A percentile compares a stretch with the other conserved stretches of the same genome.
Evolutionary conservation across 2,888 invertebrate genomes (phyloP).

Genomic region (Agrilus mali): DNA sequence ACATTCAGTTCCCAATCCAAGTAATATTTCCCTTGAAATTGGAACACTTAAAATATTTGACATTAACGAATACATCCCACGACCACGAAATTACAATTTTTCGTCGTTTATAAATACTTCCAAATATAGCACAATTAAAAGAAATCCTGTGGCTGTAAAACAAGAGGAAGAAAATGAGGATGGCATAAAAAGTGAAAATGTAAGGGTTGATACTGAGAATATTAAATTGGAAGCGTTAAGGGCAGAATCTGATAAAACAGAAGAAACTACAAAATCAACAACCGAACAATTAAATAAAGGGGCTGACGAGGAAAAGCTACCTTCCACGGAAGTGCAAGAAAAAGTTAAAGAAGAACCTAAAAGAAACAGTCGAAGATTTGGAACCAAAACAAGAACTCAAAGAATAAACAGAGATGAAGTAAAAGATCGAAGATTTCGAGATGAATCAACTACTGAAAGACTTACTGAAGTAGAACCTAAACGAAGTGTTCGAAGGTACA

Average conservation of each 20-base stretch:
- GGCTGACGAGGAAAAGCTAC: too few relatives aligned
- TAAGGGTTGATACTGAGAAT: neutral
- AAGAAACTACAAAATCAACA: neutral
- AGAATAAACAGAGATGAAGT: too few relatives aligned
- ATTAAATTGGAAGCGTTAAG: neutral
- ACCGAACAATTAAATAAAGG: too few relatives aligned
- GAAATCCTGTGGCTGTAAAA: constrained; percentile 12
- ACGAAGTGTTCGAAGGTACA: too few relatives aligned
- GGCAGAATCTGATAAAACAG: neutral
- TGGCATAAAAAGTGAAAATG: constrained; percentile 4
- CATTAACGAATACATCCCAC: constrained; percentile 27
- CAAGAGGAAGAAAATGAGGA: constrained; percentile 7
- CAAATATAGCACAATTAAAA: constrained; percentile 30
- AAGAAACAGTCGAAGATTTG: constrained; percentile 4
- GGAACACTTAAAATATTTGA: constrained; percentile 25
- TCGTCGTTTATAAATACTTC: constrained; percentile 29
- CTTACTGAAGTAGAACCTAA: too few relatives aligned
- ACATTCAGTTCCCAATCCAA: neutral
- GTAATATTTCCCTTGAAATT: constrained; percentile 5
- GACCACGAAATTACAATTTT: constrained; percentile 25
- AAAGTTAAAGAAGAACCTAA: constrained; percentile 1
- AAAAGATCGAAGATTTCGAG: too few relatives aligned
- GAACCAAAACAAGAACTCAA: neutral
- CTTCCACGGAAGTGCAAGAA: neutral
- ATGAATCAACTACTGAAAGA: too few relatives aligned